phyloP scores from a whole-genome alignment of 2,888 invertebrate species.

The Scaptomyza reducta region DNA sequence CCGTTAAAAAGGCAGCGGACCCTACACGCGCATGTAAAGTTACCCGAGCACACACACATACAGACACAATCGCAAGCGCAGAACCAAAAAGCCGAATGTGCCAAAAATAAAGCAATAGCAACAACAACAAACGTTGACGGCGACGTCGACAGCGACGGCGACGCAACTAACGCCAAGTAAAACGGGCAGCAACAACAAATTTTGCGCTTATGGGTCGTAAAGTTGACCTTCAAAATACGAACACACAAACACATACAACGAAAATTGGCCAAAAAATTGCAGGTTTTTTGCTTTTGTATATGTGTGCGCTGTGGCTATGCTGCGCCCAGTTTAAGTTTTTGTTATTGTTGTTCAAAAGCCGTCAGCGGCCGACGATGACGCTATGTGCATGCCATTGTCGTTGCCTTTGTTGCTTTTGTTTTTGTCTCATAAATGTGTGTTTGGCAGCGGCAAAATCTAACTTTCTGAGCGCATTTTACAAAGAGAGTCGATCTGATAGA shows the following conservation, averaged over 20 bases:
- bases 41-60: conserved; percentile 52
- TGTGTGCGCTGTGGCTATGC: conserved; percentile 65
- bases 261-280: conserved; percentile 78
- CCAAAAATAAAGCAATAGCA: conserved; percentile 77
- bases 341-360: conserved; percentile 43
- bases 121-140: conserved; percentile 51
- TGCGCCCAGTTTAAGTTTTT: conserved; percentile 68
- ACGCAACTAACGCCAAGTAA: conserved; percentile 79
- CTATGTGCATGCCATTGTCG: conserved; percentile 64
- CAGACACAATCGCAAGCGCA: conserved; percentile 29
- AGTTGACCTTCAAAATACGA: conserved; percentile 84
- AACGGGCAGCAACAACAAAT: conserved; percentile 68
- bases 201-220: conserved; percentile 84
- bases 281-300: conserved; percentile 57
- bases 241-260: conserved; percentile 55
- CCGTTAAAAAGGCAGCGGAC: conserved; percentile 77
- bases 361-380: conserved; percentile 62
- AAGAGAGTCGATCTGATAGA: conserved; percentile 48
- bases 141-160: conserved; percentile 53
- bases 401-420: conserved; percentile 44
- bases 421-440: conserved; percentile 70
- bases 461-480: conserved; percentile 72
- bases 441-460: conserved; percentile 67
- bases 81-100: conserved; percentile 65
- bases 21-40: conserved; percentile 78